Evolutionary conservation across 1,140 invertebrate genomes (phyloP), one percentile per base, ranked within the genome.

Genomic region (Bombus superbus): DNA sequence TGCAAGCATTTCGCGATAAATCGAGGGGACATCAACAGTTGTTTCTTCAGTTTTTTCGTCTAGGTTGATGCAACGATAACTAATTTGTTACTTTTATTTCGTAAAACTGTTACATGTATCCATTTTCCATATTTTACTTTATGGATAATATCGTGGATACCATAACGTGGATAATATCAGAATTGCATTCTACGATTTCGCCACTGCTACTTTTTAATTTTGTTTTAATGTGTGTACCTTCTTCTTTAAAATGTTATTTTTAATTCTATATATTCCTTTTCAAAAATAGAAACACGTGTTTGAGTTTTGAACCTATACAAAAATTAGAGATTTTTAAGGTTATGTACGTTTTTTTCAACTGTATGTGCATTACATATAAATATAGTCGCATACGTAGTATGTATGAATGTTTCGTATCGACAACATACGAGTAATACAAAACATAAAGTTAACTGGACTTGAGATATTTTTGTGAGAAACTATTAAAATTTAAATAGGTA

Each of bases 291-390:
- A 32, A 47, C n/a, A 35, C 8, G 28, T 35, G 6, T 66, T 66
- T 32, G 0, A 79, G 2, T 25, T 66, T 35, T 28, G 15, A 15
- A 35, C 25, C n/a, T 5, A 15, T 64, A 18, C 35, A 47, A 66
- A 35, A 15, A 11, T 28, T 44, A 25, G 0, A 44, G 0, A 47
- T 44, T 44, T 78, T 79, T 66, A 44, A 79, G 77, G 77, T 79
- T 79, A 79, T 79, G 77, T 79, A 42, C 8, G 44, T 15, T 79
- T 68, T 35, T 68, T 66, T 64, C 40, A n/a, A 25, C 22, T n/a
- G n/a, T 35, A 74, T 32, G 47, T 25, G 15, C 44, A 35, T 38
- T 25, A 28, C 3, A 10, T 38, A 38, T 75, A 38, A 38, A 38
- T 8, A 57, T 38, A 53, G 18, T 53, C 6, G 47, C 18, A 75